Evolutionary conservation across 2,797 vertebrate species (phyloP), one percentile per base, ranked within the genome.

Genomic region (Poecile montanus): DNA sequence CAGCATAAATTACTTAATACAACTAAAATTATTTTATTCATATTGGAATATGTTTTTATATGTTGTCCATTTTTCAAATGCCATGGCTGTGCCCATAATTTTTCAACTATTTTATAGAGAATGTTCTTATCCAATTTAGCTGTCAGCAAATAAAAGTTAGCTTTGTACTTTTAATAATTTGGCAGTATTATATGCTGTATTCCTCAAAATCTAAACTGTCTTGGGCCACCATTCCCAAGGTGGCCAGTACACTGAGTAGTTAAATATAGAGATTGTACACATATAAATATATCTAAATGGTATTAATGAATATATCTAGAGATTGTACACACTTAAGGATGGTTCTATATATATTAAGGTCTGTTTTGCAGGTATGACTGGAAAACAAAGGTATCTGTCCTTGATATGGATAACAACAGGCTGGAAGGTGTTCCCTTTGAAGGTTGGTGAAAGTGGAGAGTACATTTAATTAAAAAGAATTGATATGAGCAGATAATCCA

Each of bases 281-380:
- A 40, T 40, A 40, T 11, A 38, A 11, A 38, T 38, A 38, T 40
- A 40, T 40, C 38, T 40, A 40, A 40, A 13, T 40, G 13, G 6
- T 40, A 40, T 40, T 40, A 40, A 40, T 40, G 38, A 40, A 40
- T 40, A 40, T 40, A 40, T 40, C 38, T 66, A 26, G 8, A 36
- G 10, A 2, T 38, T 71, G 5, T 67, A 10, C 3, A 6, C 8
- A 4, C 7, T 42, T 68, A 60, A 0, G 1, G 8, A 27, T 67
- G 25, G 4, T 50, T 72, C 27, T 89, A 0, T 40, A 18, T 10
- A 2, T 51, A 6, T 51, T 85, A 23, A 88, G 62, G 32, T 65
- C 19, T 65, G 0, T 76, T 88, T 65, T 65, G 26, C 17, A 61
- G 13, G 3, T 61, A 4, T 19, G n/a, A 20, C 18, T 63, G 36